A percentile compares a stretch with the other conserved stretches of the same genome.
Evolutionary conservation across 2,113 vertebrate genomes (phyloP).

Genomic region (Hiodon alosoides): DNA sequence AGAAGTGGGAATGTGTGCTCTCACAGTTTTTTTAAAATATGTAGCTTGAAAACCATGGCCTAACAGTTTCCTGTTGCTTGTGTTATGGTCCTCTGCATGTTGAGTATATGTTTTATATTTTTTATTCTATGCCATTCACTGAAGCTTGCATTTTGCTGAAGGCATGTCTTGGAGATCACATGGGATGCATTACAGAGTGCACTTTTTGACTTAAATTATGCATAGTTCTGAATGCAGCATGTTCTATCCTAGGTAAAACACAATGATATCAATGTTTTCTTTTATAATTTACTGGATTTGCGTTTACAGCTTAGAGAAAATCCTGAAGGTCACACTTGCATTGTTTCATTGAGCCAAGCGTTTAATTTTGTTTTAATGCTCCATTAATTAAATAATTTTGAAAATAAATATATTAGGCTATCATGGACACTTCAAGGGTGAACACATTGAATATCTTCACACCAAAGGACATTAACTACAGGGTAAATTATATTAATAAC

Average conservation of each 20-base stretch:
- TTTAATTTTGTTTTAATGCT: too few relatives aligned
- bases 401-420: too few relatives aligned
- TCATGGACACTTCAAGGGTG: too few relatives aligned
- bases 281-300: background rate
- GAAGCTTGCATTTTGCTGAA: background rate
- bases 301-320: too few relatives aligned
- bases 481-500: too few relatives aligned
- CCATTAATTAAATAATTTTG: too few relatives aligned
- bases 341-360: background rate
- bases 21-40: background rate
- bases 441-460: too few relatives aligned
- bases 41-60: background rate
- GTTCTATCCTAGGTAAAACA: background rate
- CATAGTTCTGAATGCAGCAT: constrained; percentile 5
- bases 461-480: too few relatives aligned
- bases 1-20: background rate
- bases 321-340: background rate
- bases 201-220: constrained; percentile 17
- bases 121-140: constrained; percentile 17
- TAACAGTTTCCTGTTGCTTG: background rate
- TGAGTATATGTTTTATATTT: background rate
- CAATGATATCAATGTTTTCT: too few relatives aligned
- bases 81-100: background rate
- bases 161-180: constrained; percentile 13
- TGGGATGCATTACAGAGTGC: background rate